Evolutionary conservation across 2,797 vertebrate genomes (phyloP).

Genomic region (Thaleichthys pacificus): DNA sequence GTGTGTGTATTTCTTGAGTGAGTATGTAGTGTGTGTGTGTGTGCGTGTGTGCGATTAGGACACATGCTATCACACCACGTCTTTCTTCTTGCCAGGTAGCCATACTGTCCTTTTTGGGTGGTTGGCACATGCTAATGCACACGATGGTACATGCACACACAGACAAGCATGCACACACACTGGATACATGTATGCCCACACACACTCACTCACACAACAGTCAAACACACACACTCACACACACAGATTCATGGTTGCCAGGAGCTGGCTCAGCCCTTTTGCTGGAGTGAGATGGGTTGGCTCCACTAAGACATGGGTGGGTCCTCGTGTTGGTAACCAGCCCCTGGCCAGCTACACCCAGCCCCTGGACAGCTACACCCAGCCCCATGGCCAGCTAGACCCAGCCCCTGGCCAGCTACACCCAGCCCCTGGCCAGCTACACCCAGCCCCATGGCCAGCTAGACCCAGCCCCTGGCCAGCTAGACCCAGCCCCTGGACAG

Average conservation of each 20-base stretch:
- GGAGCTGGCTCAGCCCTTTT: not conserved
- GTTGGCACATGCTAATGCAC: constrained; percentile 35
- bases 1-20: constrained; percentile 36
- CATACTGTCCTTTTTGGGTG: constrained; percentile 62
- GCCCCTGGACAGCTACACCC: too few species aligned
- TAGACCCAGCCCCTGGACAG: too few species aligned
- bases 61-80: constrained; percentile 64
- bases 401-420: too few species aligned
- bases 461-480: too few species aligned
- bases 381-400: too few species aligned
- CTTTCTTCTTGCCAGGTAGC: constrained; percentile 58
- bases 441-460: too few species aligned
- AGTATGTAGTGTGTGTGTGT: constrained; percentile 10
- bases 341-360: too few species aligned
- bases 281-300: not conserved
- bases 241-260: not conserved
- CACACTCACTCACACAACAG: constrained; percentile 24
- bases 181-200: constrained; percentile 2
- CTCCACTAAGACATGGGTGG: too few species aligned
- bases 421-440: too few species aligned
- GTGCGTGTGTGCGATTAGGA: constrained; percentile 48
- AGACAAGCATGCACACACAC: constrained; percentile 15
- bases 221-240: constrained; percentile 14
- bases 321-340: too few species aligned
- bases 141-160: constrained; percentile 6